Base-by-base conservation (phyloP, 2,797 vertebrate genomes). In the Scyliorhinus canicula region DNA sequence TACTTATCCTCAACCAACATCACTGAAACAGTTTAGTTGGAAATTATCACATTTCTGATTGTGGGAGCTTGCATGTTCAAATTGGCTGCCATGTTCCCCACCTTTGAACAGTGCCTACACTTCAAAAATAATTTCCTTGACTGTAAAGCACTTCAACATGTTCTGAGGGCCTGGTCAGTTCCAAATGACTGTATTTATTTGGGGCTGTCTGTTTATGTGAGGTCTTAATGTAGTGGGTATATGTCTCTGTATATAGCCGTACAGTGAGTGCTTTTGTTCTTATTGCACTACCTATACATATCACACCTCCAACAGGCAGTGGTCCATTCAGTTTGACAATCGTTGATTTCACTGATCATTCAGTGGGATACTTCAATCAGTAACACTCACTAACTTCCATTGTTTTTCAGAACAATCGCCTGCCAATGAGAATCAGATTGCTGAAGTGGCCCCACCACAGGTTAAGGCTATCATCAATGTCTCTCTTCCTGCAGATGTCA, bases 371-470 rank as follows among this genome's bases (percentile, higher is more conserved):
- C 57, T 91, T 91, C 12, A 3, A 91, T 91, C 88, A 90, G 4
- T 35, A 60, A 21, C 35, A 60, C 35, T 91, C 57, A 65, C 65
- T 82, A 21, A 44, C 44, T 85, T 31, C 4, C n/a, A 52, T 65
- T 82, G 4, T 95, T 84, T 95, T 91, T 67, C 95, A 99, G 99
- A 97, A 95, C 96, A 94, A 1, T 96, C 97, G 35, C 96, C 52
- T 28, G 93, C 69, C 2, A 97, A 97, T 95, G 95, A 95, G 35
- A 95, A 95, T n/a, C 96, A 95, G 95, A 97, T 99, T 96, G 98
- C 97, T 0, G 98, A 98, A 96, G 97, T 97, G 1, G 95, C 97
- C 82, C 97, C 98, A 74, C 98, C 99, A 1, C 98, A 98, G 95
- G 97, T 98, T 95, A 98, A 98, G 95, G 97, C 97, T 28, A 97